Evolutionary conservation across 1,140 invertebrate species (phyloP), one percentile per base, ranked within the genome.

Genomic region (Leptestheria dahalacensis): DNA sequence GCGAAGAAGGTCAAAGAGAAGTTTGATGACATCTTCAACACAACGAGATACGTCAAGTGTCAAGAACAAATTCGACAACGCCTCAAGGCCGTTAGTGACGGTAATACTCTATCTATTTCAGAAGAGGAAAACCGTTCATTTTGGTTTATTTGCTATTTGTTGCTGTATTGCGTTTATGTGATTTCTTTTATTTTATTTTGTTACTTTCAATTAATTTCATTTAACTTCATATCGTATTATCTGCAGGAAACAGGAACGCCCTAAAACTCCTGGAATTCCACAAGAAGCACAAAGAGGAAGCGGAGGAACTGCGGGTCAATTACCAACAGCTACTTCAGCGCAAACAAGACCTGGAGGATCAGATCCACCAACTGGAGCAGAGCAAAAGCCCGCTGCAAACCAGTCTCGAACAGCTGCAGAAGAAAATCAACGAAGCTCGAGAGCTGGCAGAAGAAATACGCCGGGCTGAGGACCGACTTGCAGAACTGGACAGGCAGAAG

Each of bases 21-120:
- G 65, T 98, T 99, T 78, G 97, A 99, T 82, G 90, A 90, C 50
- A 98, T 99, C 61, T 99, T 99, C 78, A 91, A 93, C 65, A 86
- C 94, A 2, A 83, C 83, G 3, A 84, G 85, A 67, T 98, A 94
- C 68, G 92, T 94, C 57, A 95, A 94, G 72, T 91, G 88, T 60
- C 76, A 97, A 57, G 91, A 97, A 51, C 74, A 73, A 10, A 80
- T 95, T 1, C 79, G 79, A 52, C 88, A 88, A 66, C 70, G 82
- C 33, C 77, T 80, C 24, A 85, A 86, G 71, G 77, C 79, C 50
- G 78, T 83, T 55, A 66, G 66, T 60, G 50, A 29, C 21, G 41
- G 64, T 65, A 56, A 26, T n/a, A 25, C 41, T 50, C 11, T 10
- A 10, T 18, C n/a, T 18, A 18, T 11, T 18, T 18, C 23, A 50